phyloP scores from a whole-genome alignment of 2,113 vertebrate species.

The Hippolais icterina region DNA sequence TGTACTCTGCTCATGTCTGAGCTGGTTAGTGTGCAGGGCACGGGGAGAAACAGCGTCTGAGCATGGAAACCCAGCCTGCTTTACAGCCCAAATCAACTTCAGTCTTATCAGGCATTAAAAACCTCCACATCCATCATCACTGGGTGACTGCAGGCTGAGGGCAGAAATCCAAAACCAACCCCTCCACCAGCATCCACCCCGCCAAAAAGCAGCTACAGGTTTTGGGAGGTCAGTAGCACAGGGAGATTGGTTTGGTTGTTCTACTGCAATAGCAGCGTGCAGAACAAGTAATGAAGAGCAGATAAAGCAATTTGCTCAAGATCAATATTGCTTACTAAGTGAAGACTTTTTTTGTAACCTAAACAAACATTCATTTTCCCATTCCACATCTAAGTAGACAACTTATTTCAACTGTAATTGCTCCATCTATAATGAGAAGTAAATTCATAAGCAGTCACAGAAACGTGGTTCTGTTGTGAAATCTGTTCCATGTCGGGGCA shows the following conservation, averaged over 20 bases:
- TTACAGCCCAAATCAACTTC: background rate
- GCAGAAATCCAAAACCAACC: background rate
- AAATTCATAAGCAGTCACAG: background rate
- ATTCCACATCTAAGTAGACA: background rate
- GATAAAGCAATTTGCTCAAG: slow-evolving; percentile 4
- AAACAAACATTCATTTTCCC: background rate
- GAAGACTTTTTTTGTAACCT: background rate
- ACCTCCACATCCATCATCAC: background rate
- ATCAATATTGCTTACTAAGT: background rate
- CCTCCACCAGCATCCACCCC: accelerated
- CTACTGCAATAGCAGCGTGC: background rate
- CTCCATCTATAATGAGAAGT: background rate
- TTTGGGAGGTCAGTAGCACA: background rate
- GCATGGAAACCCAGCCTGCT: background rate
- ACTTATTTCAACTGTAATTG: background rate
- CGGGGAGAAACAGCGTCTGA: accelerated
- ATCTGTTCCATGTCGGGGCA: background rate
- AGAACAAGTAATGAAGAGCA: background rate
- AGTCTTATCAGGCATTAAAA: background rate
- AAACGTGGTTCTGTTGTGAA: background rate
- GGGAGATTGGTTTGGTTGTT: background rate
- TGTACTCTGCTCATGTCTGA: accelerated
- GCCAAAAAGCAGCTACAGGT: background rate
- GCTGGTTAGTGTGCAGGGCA: too few relatives aligned
- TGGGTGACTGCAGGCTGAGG: accelerated